Base-by-base conservation (phyloP, 1,140 invertebrate genomes). In the Teleopsis dalmanni region DNA sequence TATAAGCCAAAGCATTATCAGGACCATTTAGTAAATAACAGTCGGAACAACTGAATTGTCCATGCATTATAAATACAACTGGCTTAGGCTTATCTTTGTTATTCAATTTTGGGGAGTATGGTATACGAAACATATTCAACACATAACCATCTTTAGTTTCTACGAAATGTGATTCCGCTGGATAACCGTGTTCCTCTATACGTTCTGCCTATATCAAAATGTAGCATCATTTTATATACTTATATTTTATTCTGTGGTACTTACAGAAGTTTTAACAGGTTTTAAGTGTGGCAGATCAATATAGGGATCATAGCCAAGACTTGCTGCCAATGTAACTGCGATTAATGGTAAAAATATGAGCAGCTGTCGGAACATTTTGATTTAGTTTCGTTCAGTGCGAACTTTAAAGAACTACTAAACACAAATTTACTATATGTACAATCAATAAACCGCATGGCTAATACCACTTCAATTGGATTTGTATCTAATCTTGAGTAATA, bases 21-120 rank as follows among this genome's bases (percentile, higher is more conserved):
- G 81, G 80, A 16, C 81, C 82, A 56, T 81, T 76, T 10, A 87
- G 69, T 16, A 91, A 71, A 78, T 80, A 92, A 66, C 87, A 84
- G 4, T 81, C 78, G 10, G 85, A 87, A 59, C 82, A 85, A 13
- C 79, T 80, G n/a, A 89, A 70, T 14, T 91, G 65, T 0, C 88
- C 89, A 66, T 91, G 88, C 60, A 88, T 85, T 5, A 89, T 62
- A 18, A 84, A 71, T 14, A 85, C 80, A 14, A 75, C 73, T 16
- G 57, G 62, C 21, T 58, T 58, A 13, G 36, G 27, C 10, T 35
- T 18, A 73, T 71, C 29, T 2, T 25, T 47, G 53, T 59, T 59
- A 40, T 50, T 46, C 36, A 57, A 52, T 16, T 52, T 56, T 23
- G 57, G 57, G 18, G 60, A 68, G 37, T 68, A 47, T 3, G 75